Evolutionary conservation across 1,140 invertebrate genomes (phyloP), one percentile per base, ranked within the genome.

Genomic region (Physella acuta): DNA sequence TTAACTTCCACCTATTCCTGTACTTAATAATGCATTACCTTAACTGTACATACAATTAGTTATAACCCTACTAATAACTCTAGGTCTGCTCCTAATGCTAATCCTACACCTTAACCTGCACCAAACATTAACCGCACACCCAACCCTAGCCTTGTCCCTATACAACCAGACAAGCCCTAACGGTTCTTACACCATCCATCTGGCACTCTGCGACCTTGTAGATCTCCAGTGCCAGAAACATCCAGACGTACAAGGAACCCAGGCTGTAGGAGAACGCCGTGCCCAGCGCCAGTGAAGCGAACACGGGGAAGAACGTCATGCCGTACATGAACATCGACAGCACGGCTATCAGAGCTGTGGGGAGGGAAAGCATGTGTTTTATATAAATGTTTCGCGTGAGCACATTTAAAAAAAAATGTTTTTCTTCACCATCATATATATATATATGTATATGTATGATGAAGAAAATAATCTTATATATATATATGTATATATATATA

Each of bases 271-370:
- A 67, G 14, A 71, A 61, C 14, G 69, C 44, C 11, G 71, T 62
- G 1, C 65, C 63, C 8, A 73, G 26, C 14, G 76, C 67, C 8
- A 77, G 60, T 16, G 65, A 68, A 24, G 71, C 71, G 71, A 77
- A 77, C 37, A 77, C 37, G 24, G 76, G 76, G 24, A 73, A 73
- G 36, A 59, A 77, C 20, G 71, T 74, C n/a, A 77, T 55, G 1
- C 76, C 76, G 52, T 77, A 77, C 31, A 75, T 68, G 14, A 77
- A 58, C 72, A 77, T 74, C 11, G 76, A 77, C 14, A 70, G 30
- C 1, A 77, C 60, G 28, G 68, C 70, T 11, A 70, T 56, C 39
- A 77, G 73, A 4, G 72, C 76, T 77, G 71, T 16, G 63, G 39
- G n/a, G n/a, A n/a, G n/a, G n/a, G n/a, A n/a, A n/a, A n/a, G n/a